phyloP scores from a whole-genome alignment of 2,113 vertebrate species.

The Anas platyrhynchos region DNA sequence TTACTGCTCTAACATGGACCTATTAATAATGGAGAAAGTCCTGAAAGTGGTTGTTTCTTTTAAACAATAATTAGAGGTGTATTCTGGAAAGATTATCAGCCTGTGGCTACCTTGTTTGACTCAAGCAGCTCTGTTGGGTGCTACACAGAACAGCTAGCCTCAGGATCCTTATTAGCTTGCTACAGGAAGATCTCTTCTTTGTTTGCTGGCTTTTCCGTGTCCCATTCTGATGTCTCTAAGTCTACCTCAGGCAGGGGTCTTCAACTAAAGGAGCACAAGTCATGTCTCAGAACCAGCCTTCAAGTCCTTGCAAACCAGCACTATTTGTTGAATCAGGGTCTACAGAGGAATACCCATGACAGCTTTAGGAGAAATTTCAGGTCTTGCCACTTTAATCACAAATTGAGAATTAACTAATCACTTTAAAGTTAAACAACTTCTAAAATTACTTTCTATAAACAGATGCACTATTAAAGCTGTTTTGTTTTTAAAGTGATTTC shows the following conservation, averaged over 20 bases:
- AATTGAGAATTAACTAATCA: conserved; percentile 43
- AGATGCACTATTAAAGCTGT: conserved; percentile 33
- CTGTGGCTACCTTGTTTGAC: not conserved
- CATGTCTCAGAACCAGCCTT: not conserved
- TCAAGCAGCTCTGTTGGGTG: not conserved
- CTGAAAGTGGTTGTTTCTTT: not conserved
- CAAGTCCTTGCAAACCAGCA: not conserved
- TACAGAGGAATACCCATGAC: not conserved
- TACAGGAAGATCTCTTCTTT: not conserved
- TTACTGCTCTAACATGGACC: not conserved
- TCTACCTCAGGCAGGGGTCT: not conserved
- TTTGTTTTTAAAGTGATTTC: conserved; percentile 66
- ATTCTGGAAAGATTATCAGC: not conserved
- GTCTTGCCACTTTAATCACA: conserved; percentile 18
- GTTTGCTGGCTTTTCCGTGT: not conserved
- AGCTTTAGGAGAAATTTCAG: not conserved
- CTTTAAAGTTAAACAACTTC: conserved; percentile 59
- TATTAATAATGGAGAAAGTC: not conserved
- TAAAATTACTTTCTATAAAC: conserved; percentile 60
- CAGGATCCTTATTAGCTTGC: not conserved
- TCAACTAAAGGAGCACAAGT: not conserved
- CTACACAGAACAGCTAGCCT: not conserved
- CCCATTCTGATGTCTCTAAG: not conserved
- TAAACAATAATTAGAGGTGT: not conserved
- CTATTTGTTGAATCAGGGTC: not conserved